Percentiles rank a stretch among this genome's conserved stretches.
These are phyloP conservation scores for Engystomops pustulosus DNA, from an alignment of 2,113 vertebrate genomes.

Conservation along the genomic window DNA sequence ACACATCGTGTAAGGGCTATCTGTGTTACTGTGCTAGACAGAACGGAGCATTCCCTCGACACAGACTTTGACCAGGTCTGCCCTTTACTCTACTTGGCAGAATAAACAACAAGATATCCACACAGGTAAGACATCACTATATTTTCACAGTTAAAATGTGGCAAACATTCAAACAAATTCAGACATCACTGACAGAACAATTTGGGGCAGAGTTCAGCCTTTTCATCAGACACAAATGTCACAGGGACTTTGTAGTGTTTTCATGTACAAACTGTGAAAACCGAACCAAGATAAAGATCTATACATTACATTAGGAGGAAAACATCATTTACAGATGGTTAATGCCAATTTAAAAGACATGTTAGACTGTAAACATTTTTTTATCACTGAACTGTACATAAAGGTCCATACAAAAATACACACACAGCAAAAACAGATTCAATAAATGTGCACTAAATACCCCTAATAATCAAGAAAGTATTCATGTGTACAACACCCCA, in stretches of 20 bases:
- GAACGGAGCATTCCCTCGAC: not conserved
- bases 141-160: not conserved
- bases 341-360: too few species aligned
- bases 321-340: not conserved
- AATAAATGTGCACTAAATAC: too few species aligned
- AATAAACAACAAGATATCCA: not conserved
- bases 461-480: too few species aligned
- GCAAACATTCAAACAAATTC: slow-evolving; percentile 4
- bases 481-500: too few species aligned
- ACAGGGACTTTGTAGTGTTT: not conserved
- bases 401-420: too few species aligned
- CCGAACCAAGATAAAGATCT: not conserved
- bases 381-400: too few species aligned
- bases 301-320: not conserved
- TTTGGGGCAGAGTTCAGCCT: not conserved
- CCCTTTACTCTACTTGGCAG: not conserved
- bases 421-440: too few species aligned
- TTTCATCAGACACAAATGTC: not conserved
- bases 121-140: not conserved
- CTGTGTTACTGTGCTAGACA: not conserved
- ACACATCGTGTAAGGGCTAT: not conserved
- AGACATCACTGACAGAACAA: not conserved
- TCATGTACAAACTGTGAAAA: not conserved
- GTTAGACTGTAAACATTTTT: too few species aligned
- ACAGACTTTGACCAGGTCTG: not conserved